phyloP scores from a whole-genome alignment of 1,140 invertebrate species.

The Trissolcus basalis region DNA sequence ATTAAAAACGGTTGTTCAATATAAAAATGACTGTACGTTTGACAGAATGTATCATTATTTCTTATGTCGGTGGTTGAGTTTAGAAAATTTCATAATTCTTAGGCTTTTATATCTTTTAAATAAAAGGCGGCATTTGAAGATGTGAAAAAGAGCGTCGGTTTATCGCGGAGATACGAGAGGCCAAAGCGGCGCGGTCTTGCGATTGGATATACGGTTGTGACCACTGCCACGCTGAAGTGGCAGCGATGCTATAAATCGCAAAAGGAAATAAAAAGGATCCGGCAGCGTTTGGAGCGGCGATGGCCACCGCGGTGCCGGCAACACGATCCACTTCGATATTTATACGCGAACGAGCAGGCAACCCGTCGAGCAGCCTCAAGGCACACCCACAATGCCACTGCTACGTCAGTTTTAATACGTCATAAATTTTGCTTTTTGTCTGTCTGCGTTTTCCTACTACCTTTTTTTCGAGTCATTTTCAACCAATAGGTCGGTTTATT shows the following conservation, averaged over 20 bases:
- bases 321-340: slow-evolving; percentile 57
- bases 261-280: slow-evolving; percentile 63
- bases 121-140: slow-evolving; percentile 29
- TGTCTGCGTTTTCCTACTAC: slow-evolving; percentile 17
- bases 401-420: slow-evolving; percentile 50
- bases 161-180: slow-evolving; percentile 59
- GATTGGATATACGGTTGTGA: slow-evolving; percentile 54
- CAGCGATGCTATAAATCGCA: slow-evolving; percentile 61
- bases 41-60: no score
- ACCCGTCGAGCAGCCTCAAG: slow-evolving; percentile 51
- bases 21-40: no score
- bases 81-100: not conserved
- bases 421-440: slow-evolving; percentile 47
- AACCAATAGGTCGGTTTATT: slow-evolving; percentile 19
- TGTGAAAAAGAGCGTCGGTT: slow-evolving; percentile 32
- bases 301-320: slow-evolving; percentile 47
- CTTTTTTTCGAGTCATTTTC: slow-evolving; percentile 23
- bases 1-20: no score
- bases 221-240: slow-evolving; percentile 27
- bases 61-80: not conserved
- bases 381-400: slow-evolving; percentile 50
- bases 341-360: slow-evolving; percentile 57
- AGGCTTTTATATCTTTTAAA: slow-evolving; percentile 17
- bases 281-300: slow-evolving; percentile 38
- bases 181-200: slow-evolving; percentile 38